Conservation (phyloP, 2,888 invertebrate genomes). For the Andrena praecox region DNA sequence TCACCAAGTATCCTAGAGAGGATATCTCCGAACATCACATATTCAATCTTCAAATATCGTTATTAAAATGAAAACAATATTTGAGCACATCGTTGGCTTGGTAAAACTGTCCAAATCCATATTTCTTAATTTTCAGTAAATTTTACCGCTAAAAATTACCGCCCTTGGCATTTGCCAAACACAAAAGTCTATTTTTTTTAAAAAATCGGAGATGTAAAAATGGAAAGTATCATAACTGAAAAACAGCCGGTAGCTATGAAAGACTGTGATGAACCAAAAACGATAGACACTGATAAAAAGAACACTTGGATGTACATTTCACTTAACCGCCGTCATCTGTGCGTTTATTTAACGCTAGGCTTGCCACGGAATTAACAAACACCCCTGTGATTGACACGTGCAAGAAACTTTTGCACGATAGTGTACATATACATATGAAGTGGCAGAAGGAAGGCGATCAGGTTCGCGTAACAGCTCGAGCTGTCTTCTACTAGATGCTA, state of each 20-base stretch:
- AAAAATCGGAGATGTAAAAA: too few relatives aligned
- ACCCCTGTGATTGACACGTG: background rate
- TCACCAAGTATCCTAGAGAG: too few relatives aligned
- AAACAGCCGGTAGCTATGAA: background rate
- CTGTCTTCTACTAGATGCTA: conserved; percentile 51
- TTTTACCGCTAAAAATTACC: too few relatives aligned
- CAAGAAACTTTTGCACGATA: background rate
- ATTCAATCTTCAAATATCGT: too few relatives aligned
- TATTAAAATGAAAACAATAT: too few relatives aligned
- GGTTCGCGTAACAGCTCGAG: conserved; percentile 44
- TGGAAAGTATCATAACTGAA: too few relatives aligned
- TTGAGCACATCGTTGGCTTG: too few relatives aligned
- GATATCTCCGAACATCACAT: too few relatives aligned
- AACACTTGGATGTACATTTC: background rate
- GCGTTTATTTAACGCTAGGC: background rate
- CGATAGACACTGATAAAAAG: background rate
- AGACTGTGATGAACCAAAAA: background rate
- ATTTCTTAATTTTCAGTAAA: too few relatives aligned
- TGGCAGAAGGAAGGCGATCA: conserved; percentile 41
- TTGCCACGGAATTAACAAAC: background rate
- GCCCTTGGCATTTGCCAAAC: too few relatives aligned
- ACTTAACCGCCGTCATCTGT: background rate
- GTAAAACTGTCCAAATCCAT: too few relatives aligned
- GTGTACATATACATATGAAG: background rate
- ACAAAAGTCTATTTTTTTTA: too few relatives aligned